Conservation (phyloP, 1,140 invertebrate genomes). For the Diploscapter pachys region DNA sequence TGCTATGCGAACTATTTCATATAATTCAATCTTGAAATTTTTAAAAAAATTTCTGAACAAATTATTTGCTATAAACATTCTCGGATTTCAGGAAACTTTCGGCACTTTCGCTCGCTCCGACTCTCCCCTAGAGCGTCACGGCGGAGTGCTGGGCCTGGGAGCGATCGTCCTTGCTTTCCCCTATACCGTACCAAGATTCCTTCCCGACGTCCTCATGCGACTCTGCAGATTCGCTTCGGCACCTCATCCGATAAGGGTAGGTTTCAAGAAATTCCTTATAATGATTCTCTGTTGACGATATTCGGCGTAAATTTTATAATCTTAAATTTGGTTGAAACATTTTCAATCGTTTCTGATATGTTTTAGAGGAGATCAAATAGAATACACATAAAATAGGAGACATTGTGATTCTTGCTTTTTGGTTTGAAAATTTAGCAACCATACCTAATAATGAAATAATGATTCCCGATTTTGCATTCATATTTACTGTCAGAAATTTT, state of each 20-base stretch:
- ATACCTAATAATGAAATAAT: too few species aligned
- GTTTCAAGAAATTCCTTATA: constrained; percentile 44
- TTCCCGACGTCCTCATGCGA: constrained; percentile 77
- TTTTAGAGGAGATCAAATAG: not conserved
- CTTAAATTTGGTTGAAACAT: not conserved
- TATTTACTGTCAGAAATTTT: not conserved
- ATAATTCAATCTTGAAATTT: not conserved
- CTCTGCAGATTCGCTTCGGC: constrained; percentile 72
- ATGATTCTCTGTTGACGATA: not conserved
- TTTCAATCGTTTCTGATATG: not conserved
- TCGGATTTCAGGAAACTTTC: not conserved
- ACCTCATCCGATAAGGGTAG: constrained; percentile 83
- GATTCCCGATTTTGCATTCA: not conserved
- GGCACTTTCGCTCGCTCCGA: constrained; percentile 9
- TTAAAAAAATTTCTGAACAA: not conserved
- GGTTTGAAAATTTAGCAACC: too few species aligned
- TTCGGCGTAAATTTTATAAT: not conserved
- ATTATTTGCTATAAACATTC: not conserved
- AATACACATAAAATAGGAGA: not conserved
- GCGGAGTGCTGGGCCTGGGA: constrained; percentile 80
- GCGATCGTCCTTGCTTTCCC: constrained; percentile 82
- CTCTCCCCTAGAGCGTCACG: constrained; percentile 64
- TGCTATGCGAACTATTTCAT: not conserved
- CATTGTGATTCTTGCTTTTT: not conserved
- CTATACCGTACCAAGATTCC: constrained; percentile 79